Evolutionary conservation across 2,113 vertebrate species (phyloP), one percentile per base, ranked within the genome.

Genomic region (Gadus chalcogrammus): DNA sequence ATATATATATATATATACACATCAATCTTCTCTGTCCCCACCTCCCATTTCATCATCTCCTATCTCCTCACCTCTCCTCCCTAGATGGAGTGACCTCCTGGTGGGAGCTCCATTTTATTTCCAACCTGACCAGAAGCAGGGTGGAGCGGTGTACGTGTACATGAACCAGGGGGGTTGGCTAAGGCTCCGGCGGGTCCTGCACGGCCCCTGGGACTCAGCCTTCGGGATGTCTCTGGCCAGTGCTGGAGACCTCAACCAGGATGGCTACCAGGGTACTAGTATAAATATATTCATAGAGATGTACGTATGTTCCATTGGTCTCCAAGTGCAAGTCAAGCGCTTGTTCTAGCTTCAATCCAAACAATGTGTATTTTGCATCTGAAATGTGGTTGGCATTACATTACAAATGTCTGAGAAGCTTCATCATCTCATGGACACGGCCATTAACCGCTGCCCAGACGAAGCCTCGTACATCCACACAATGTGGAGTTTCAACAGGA

Each of bases 101-200:
- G 93, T 98, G 61, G 96, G 97, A 0, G 96, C 96, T 27, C 96
- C 97, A 0, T 93, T 95, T 79, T 97, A 94, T 87, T 99, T 98
- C 38, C 73, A 93, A 12, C 84, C 89, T 1, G 91, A 92, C 60
- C 84, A 88, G 17, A 94, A 94, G 72, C 77, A 81, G 20, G 96
- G 96, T 0, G 97, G 97, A 0, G 94, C 95, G 0, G 88, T 98
- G 2, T 95, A 98, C 0, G 74, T 99, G 53, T 99, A 92, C 84
- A 92, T 95, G 92, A 99, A 99, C 1, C 77, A 88, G 66, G 94
- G 87, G 0, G 95, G 95, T 8, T 70, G 42, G 61, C 94, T 98
- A 76, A 82, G 71, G 4, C 27, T 73, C 0, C 5, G 81, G 12
- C 17, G 88, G 62, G 70, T 88, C 0, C 91, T 98, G 56, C 90